A percentile compares a stretch with the other conserved stretches of the same genome.
phyloP scores from a whole-genome alignment of 1,140 invertebrate species.

The Drosophila sproati region DNA sequence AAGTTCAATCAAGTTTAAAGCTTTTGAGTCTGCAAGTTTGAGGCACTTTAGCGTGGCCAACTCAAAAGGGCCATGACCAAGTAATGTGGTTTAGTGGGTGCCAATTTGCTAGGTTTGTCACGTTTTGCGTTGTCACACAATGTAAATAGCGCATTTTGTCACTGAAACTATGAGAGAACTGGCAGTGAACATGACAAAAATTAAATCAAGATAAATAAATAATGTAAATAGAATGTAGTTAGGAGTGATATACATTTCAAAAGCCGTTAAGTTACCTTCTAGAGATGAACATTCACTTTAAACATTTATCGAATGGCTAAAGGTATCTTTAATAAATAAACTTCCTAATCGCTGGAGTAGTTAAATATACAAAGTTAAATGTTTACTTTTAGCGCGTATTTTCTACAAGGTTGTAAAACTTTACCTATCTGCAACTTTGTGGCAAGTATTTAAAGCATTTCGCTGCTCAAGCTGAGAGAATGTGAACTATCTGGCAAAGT shows the following conservation, averaged over 20 bases:
- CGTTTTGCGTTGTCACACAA: slow-evolving; percentile 54
- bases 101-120: slow-evolving; percentile 67
- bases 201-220: slow-evolving; percentile 5
- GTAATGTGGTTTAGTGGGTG: slow-evolving; percentile 71
- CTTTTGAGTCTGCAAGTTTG: slow-evolving; percentile 12
- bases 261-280: too few species aligned
- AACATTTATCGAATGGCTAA: too few species aligned
- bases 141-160: slow-evolving; percentile 58
- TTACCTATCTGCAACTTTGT: background rate
- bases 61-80: slow-evolving; percentile 52
- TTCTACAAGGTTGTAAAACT: background rate
- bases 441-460: slow-evolving; percentile 4
- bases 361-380: too few species aligned
- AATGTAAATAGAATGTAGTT: background rate
- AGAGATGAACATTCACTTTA: too few species aligned
- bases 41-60: slow-evolving; percentile 50
- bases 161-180: slow-evolving; percentile 38
- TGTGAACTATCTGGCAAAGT: slow-evolving; percentile 49
- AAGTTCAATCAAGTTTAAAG: slow-evolving; percentile 68
- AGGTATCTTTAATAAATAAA: too few species aligned
- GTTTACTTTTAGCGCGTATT: background rate
- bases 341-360: too few species aligned
- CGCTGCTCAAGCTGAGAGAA: slow-evolving; percentile 30
- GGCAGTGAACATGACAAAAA: slow-evolving; percentile 3
- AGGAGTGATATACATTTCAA: background rate